These are phyloP conservation scores for Alligator mississippiensis DNA, from an alignment of 2,113 vertebrate species.

Conservation along the genomic window DNA sequence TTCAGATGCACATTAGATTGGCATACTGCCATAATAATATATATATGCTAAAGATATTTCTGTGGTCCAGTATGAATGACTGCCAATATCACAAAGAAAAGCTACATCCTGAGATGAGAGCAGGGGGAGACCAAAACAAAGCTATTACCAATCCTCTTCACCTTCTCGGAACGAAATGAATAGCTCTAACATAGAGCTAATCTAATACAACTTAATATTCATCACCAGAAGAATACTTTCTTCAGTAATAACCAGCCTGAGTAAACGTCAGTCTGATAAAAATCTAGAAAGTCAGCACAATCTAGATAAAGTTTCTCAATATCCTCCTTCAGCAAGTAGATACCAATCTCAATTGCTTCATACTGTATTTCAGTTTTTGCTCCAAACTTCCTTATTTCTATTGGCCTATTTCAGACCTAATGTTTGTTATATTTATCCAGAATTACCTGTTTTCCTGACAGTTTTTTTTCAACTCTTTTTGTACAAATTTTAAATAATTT, in stretches of 20 bases:
- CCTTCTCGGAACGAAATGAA: slow-evolving; percentile 34
- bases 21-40: background rate
- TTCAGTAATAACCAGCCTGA: background rate
- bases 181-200: slow-evolving; percentile 23
- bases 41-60: background rate
- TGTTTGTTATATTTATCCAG: background rate
- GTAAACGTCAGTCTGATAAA: slow-evolving; percentile 50
- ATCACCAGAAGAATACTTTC: slow-evolving; percentile 45
- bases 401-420: slow-evolving; percentile 46
- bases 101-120: background rate
- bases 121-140: slow-evolving; percentile 18
- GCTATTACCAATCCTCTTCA: background rate
- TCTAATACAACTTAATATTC: slow-evolving; percentile 32
- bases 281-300: slow-evolving; percentile 61
- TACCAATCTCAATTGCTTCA: background rate
- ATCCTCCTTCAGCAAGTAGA: slow-evolving; percentile 53
- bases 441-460: too few relatives aligned
- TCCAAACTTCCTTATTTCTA: slow-evolving; percentile 36
- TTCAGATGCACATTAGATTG: background rate
- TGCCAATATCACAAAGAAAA: background rate
- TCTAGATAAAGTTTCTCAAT: background rate
- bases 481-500: too few relatives aligned
- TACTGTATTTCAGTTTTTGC: background rate
- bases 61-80: fast-evolving
- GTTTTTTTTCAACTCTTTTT: too few relatives aligned